Conservation (phyloP, 2,888 invertebrate genomes). For the Heliconius charithonia region DNA sequence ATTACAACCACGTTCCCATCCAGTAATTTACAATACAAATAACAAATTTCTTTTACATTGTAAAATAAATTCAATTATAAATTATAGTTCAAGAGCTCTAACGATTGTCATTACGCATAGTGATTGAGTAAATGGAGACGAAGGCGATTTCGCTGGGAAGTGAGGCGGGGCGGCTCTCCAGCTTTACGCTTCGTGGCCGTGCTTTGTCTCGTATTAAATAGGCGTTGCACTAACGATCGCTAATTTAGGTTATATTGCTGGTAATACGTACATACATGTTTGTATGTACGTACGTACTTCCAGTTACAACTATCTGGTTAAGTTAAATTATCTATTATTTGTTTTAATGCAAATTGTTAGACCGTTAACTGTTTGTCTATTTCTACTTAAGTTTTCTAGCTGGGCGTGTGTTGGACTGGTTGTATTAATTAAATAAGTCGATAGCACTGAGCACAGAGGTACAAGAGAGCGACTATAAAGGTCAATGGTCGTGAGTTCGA, state of each 20-base stretch:
- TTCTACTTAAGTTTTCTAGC: background rate
- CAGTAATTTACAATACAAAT: background rate
- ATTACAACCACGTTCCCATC: background rate
- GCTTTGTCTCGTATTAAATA: conserved; percentile 49
- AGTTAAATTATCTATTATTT: conserved; percentile 36
- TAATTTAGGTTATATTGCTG: conserved; percentile 56
- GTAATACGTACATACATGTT: background rate
- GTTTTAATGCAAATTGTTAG: conserved; percentile 5
- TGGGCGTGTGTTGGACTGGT: background rate
- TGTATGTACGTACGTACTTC: background rate
- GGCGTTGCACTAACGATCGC: conserved; percentile 54
- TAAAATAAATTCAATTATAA: conserved; percentile 83
- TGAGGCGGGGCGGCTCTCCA: conserved; percentile 66
- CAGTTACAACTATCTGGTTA: conserved; percentile 27
- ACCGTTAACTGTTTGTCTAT: conserved; percentile 1
- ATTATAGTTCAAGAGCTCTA: conserved; percentile 75
- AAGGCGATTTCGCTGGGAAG: conserved; percentile 70
- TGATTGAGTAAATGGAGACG: conserved; percentile 78
- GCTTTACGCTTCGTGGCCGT: conserved; percentile 77
- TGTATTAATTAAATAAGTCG: background rate
- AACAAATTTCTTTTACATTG: conserved; percentile 62
- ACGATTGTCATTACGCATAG: conserved; percentile 80
- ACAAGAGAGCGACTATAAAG: too few species aligned
- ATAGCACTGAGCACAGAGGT: too few species aligned
- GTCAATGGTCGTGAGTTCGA: too few species aligned